Evolutionary conservation across 2,888 invertebrate genomes (phyloP).

Genomic region (Ctena decussata): DNA sequence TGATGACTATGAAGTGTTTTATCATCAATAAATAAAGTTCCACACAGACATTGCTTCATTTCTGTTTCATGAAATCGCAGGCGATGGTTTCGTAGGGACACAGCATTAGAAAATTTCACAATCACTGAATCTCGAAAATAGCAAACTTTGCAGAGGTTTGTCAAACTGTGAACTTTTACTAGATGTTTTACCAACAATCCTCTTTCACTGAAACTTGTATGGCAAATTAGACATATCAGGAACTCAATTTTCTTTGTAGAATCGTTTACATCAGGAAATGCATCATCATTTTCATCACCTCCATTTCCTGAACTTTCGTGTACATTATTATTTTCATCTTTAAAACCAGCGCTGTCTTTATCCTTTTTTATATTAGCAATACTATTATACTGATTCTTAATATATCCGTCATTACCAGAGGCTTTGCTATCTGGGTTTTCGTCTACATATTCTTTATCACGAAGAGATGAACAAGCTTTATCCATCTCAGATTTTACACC

Average conservation of each 20-base stretch:
- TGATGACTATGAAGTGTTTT: constrained; percentile 54
- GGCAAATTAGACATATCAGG: constrained; percentile 49
- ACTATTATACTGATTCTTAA: no score
- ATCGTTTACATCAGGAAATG: neutral
- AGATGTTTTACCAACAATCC: constrained; percentile 46
- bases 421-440: no score
- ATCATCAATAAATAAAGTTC: constrained; percentile 54
- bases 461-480: no score
- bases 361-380: no score
- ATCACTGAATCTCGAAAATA: constrained; percentile 46
- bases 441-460: no score
- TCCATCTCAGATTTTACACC: no score
- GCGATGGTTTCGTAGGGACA: constrained; percentile 59
- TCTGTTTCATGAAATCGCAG: constrained; percentile 45
- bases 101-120: constrained; percentile 56
- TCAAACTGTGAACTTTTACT: constrained; percentile 52
- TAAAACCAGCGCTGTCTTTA: no score
- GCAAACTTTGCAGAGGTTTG: constrained; percentile 56
- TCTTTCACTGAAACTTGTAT: constrained; percentile 28
- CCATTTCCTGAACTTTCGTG: neutral
- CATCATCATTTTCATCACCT: neutral
- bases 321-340: neutral
- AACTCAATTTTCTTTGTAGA: constrained; percentile 22
- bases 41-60: constrained; percentile 61
- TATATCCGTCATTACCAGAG: no score